A percentile compares a stretch with the other conserved stretches of the same genome.
phyloP scores from a whole-genome alignment of 2,888 invertebrate genomes.

The Euplexia lucipara region DNA sequence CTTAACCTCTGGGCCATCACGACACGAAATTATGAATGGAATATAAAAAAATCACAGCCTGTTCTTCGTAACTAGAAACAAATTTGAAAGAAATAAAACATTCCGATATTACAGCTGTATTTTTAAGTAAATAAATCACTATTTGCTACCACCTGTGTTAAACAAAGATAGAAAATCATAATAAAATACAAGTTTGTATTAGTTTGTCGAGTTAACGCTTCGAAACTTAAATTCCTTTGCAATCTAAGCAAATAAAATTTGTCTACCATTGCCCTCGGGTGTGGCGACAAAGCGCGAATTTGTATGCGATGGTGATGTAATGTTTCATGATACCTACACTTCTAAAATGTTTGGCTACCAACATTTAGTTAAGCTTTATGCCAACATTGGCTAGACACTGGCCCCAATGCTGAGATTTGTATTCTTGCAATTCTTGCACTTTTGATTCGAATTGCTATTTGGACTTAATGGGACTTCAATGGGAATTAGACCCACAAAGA shows the following conservation, averaged over 20 bases:
- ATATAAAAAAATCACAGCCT: background rate
- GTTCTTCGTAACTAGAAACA: background rate
- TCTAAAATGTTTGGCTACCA: conserved; percentile 25
- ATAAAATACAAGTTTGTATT: background rate
- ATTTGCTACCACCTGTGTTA: conserved; percentile 12
- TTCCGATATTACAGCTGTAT: conserved; percentile 15
- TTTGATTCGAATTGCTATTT: conserved; percentile 16
- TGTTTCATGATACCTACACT: conserved; percentile 32
- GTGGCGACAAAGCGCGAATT: conserved; percentile 57
- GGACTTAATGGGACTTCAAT: conserved; percentile 6
- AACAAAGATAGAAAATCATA: conserved; percentile 37
- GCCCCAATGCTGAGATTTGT: conserved; percentile 6
- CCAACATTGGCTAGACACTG: conserved; percentile 1
- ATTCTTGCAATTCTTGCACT: conserved; percentile 7
- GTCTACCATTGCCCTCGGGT: conserved; percentile 40
- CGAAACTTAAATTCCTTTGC: conserved; percentile 36
- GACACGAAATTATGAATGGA: background rate
- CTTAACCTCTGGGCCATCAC: no score
- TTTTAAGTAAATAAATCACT: conserved; percentile 31
- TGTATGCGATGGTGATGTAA: conserved; percentile 60
- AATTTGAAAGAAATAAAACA: background rate
- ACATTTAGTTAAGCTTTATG: conserved; percentile 6
- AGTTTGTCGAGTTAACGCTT: conserved; percentile 12
- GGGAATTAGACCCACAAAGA: background rate
- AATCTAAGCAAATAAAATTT: conserved; percentile 47